Conservation (phyloP, 2,888 invertebrate species). For the Sepiola atlantica region DNA sequence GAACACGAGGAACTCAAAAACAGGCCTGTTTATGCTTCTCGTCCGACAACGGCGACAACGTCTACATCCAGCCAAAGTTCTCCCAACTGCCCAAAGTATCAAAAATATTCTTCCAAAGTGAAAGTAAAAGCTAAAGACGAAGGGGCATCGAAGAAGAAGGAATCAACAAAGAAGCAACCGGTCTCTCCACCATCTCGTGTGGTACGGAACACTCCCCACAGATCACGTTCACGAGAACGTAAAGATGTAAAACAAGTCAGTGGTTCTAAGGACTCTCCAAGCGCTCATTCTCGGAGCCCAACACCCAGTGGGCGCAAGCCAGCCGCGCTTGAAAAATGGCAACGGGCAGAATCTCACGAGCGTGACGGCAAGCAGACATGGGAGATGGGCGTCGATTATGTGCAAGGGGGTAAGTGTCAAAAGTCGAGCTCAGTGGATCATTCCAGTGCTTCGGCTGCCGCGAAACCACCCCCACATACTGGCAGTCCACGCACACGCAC, state of each 20-base stretch:
- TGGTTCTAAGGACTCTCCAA: constrained; percentile 22
- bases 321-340: constrained; percentile 46
- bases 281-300: constrained; percentile 48
- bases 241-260: constrained; percentile 43
- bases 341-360: constrained; percentile 45
- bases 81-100: constrained; percentile 42
- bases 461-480: constrained; percentile 62
- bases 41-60: constrained; percentile 24
- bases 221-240: constrained; percentile 44
- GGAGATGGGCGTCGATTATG: constrained; percentile 49
- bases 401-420: constrained; percentile 45
- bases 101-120: constrained; percentile 44
- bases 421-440: constrained; percentile 43
- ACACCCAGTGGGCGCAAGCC: constrained; percentile 48
- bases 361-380: constrained; percentile 43
- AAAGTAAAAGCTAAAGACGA: constrained; percentile 39
- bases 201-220: constrained; percentile 45
- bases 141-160: constrained; percentile 11
- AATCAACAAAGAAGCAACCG: constrained; percentile 47
- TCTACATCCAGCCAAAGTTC: constrained; percentile 50
- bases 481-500: constrained; percentile 60
- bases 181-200: constrained; percentile 44
- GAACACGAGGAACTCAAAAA: constrained; percentile 58
- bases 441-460: constrained; percentile 47
- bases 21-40: constrained; percentile 36